A percentile compares a stretch with the other conserved stretches of the same genome.
These are phyloP conservation scores for Euglossa dilemma DNA, from an alignment of 1,140 invertebrate species.

Conservation along the genomic window DNA sequence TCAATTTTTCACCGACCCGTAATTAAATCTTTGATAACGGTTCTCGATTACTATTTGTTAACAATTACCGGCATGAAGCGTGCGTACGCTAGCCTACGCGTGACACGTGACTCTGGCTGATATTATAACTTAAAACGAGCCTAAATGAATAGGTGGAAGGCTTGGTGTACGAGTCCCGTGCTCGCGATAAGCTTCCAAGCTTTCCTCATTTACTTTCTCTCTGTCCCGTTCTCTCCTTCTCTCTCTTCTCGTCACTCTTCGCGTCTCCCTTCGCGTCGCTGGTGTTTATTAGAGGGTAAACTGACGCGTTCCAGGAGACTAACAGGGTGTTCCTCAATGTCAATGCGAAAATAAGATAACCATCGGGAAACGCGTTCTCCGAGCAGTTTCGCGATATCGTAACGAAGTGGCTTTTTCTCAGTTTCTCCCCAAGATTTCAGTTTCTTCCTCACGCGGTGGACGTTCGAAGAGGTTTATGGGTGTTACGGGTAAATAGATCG, in stretches of 20 bases:
- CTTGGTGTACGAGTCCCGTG: background rate
- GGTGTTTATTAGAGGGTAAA: slow-evolving; percentile 12
- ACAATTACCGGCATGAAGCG: slow-evolving; percentile 24
- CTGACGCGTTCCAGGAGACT: background rate
- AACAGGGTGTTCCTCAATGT: background rate
- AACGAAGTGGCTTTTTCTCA: no score
- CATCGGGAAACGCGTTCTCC: background rate
- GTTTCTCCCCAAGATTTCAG: no score
- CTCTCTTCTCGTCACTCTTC: no score
- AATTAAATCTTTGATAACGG: slow-evolving; percentile 21
- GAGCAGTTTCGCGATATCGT: background rate
- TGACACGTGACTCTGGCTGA: slow-evolving; percentile 15
- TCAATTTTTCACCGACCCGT: slow-evolving; percentile 29
- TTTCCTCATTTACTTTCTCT: background rate
- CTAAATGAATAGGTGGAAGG: slow-evolving; percentile 36
- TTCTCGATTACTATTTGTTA: slow-evolving; percentile 28
- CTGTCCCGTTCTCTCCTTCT: background rate
- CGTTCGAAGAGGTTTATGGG: no score
- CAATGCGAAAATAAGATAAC: background rate
- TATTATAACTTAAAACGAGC: slow-evolving; percentile 43
- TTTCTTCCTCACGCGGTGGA: no score
- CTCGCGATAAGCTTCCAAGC: slow-evolving; percentile 6
- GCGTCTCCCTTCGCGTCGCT: background rate
- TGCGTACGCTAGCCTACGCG: background rate
- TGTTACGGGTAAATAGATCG: no score